These are phyloP conservation scores for Temnothorax rugatulus DNA, from an alignment of 2,888 invertebrate species.

Conservation along the genomic window DNA sequence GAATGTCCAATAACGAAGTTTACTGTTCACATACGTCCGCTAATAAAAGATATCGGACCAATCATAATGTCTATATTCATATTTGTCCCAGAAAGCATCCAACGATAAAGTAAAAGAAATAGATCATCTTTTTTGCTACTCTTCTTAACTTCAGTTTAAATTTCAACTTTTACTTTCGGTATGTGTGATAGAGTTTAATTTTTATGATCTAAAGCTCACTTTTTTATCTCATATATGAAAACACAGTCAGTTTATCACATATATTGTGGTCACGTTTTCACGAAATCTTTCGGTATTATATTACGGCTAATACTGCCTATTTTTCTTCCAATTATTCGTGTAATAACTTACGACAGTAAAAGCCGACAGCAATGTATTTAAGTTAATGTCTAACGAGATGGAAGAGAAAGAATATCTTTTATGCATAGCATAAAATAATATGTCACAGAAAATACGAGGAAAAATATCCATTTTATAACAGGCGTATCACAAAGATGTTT, in stretches of 20 bases:
- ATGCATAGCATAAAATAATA: background rate
- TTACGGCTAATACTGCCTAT: background rate
- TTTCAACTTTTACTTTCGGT: background rate
- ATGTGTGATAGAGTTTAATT: background rate
- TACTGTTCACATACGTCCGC: background rate
- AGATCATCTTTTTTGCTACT: background rate
- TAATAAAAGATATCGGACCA: constrained; percentile 19
- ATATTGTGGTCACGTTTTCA: background rate
- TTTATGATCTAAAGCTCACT: background rate
- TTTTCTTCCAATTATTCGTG: background rate
- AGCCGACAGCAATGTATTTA: constrained; percentile 1
- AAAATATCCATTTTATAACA: background rate
- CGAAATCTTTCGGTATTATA: background rate
- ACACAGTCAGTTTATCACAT: background rate
- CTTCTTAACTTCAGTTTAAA: background rate
- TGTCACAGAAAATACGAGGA: constrained; percentile 1
- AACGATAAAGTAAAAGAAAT: constrained; percentile 3
- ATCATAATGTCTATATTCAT: background rate
- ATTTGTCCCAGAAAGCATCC: background rate
- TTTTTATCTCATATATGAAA: background rate
- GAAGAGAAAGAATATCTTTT: constrained; percentile 17
- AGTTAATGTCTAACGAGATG: constrained; percentile 5
- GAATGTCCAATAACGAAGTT: constrained; percentile 17
- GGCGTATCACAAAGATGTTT: background rate
- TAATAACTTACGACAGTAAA: constrained; percentile 23